A percentile compares a stretch with the other conserved stretches of the same genome.
Evolutionary conservation across 2,888 invertebrate genomes (phyloP).

Genomic region (Cremastinae sp.): DNA sequence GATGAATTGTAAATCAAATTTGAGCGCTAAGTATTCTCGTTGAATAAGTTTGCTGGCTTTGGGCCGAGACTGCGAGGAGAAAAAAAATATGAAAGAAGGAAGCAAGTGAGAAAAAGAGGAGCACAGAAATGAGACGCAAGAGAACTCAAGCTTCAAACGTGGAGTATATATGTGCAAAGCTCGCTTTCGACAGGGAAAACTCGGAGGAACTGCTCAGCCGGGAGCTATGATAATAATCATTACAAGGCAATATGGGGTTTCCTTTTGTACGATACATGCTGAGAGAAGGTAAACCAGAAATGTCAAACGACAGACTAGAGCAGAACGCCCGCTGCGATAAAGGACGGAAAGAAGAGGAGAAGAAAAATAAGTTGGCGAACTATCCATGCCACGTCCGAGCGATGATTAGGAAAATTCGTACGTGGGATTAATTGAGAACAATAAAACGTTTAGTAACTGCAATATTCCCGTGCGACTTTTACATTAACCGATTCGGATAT

Average conservation of each 20-base stretch:
- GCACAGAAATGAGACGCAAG: slow-evolving; percentile 6
- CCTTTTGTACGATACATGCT: slow-evolving; percentile 10
- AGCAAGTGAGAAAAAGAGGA: not conserved
- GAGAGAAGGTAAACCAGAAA: slow-evolving; percentile 27
- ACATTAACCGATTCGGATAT: slow-evolving; percentile 21
- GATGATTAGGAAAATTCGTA: slow-evolving; percentile 63
- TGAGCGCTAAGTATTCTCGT: not conserved
- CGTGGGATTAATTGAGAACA: slow-evolving; percentile 54
- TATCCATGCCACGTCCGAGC: slow-evolving; percentile 23
- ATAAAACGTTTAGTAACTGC: slow-evolving; percentile 38
- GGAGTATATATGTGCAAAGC: slow-evolving; percentile 1
- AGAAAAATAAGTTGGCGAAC: slow-evolving; percentile 32
- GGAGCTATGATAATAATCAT: slow-evolving; percentile 63
- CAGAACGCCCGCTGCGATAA: slow-evolving; percentile 9
- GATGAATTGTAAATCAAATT: not conserved
- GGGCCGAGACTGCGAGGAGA: no score
- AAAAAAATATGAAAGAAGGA: no score
- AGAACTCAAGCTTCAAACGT: slow-evolving; percentile 8
- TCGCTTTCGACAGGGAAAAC: slow-evolving; percentile 2
- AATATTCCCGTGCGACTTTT: not conserved
- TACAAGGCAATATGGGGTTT: slow-evolving; percentile 54
- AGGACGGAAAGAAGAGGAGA: slow-evolving; percentile 14
- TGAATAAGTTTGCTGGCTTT: not conserved
- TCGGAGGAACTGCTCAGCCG: slow-evolving; percentile 21
- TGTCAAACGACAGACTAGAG: no score